Evolutionary conservation across 2,797 vertebrate genomes (phyloP).

Genomic region (Siniperca obscura): DNA sequence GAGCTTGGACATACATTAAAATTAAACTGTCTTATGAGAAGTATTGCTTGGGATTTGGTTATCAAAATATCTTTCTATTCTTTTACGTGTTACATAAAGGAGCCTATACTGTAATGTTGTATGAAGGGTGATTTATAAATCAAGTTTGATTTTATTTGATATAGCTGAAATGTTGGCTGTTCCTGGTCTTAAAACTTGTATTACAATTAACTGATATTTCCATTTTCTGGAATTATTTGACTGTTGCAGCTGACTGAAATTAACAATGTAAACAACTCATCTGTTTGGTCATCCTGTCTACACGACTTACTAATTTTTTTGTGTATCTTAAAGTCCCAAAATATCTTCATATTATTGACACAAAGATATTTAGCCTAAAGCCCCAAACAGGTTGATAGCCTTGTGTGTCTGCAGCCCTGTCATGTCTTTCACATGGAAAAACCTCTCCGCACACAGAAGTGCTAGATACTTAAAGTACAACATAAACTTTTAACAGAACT

Average conservation of each 20-base stretch:
- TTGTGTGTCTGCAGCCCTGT: background rate
- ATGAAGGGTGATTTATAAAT: background rate
- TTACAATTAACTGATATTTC: background rate
- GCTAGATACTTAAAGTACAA: background rate
- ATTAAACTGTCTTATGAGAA: background rate
- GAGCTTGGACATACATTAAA: no score
- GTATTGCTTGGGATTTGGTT: background rate
- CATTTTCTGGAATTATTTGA: background rate
- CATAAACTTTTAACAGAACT: constrained; percentile 5
- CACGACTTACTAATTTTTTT: no score
- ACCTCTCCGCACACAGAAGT: background rate
- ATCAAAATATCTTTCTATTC: background rate
- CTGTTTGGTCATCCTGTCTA: no score
- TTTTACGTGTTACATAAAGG: background rate
- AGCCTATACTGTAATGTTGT: background rate
- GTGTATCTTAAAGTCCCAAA: background rate
- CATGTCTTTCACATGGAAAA: constrained; percentile 6
- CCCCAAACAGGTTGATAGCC: background rate
- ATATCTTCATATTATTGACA: background rate
- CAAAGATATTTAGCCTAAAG: background rate
- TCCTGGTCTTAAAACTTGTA: background rate
- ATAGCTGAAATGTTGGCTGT: background rate
- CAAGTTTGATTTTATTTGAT: background rate
- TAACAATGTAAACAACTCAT: background rate
- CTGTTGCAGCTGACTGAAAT: background rate